Evolutionary conservation across 1,140 invertebrate species (phyloP).

Genomic region (Parapsyche elsis): DNA sequence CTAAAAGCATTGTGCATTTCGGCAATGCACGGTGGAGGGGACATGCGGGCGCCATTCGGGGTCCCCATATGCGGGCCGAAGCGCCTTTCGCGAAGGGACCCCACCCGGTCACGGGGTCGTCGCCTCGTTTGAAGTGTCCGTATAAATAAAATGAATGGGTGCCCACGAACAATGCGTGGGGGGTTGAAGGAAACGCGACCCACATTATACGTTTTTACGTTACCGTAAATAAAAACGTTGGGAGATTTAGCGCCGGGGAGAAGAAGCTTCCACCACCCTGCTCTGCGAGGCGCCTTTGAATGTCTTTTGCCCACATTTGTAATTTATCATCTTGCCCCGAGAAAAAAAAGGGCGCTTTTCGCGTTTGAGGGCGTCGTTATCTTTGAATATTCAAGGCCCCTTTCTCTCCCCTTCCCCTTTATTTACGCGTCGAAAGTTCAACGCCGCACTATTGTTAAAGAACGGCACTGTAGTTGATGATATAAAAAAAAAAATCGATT

Average conservation of each 20-base stretch:
- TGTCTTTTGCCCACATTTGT: slow-evolving; percentile 33
- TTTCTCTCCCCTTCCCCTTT: not conserved
- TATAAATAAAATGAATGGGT: slow-evolving; percentile 26
- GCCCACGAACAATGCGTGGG: not conserved
- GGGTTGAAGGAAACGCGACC: not conserved
- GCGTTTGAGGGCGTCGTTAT: slow-evolving; percentile 13
- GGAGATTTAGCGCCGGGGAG: slow-evolving; percentile 12
- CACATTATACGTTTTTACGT: slow-evolving; percentile 18
- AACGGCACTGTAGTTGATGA: not conserved
- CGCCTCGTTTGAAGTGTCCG: slow-evolving; percentile 7
- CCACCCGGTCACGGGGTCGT: not conserved
- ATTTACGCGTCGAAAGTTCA: slow-evolving; percentile 30
- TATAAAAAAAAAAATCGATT: not conserved
- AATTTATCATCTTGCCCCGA: slow-evolving; percentile 25
- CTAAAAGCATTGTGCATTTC: slow-evolving; percentile 42
- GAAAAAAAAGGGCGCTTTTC: not conserved
- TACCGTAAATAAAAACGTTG: slow-evolving; percentile 32
- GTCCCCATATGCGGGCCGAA: slow-evolving; percentile 2
- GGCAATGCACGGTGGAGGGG: not conserved
- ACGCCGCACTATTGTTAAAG: not conserved
- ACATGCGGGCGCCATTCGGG: not conserved
- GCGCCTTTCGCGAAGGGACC: not conserved
- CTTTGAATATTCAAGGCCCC: slow-evolving; percentile 24
- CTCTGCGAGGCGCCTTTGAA: not conserved
- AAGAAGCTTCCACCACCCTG: not conserved